These are phyloP conservation scores for Eurypyga helias DNA, from an alignment of 2,113 vertebrate genomes.

Conservation along the genomic window DNA sequence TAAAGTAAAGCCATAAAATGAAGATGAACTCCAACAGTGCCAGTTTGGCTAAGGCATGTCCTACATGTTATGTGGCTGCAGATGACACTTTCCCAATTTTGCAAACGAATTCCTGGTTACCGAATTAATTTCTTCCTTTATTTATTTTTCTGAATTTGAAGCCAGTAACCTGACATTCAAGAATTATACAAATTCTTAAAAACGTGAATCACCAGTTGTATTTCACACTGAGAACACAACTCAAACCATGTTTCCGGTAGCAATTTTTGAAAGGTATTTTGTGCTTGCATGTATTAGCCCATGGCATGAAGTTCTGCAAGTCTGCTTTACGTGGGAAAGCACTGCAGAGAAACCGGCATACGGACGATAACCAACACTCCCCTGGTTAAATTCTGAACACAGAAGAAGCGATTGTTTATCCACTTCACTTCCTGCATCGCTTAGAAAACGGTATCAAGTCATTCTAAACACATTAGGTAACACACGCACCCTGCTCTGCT, in stretches of 20 bases:
- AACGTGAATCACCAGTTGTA: neutral
- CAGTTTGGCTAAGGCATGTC: neutral
- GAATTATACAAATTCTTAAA: neutral
- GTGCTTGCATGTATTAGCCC: neutral
- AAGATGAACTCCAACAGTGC: neutral
- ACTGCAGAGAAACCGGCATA: neutral
- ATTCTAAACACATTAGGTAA: constrained; percentile 34
- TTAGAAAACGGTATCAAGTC: neutral
- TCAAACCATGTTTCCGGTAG: neutral
- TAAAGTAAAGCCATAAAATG: neutral
- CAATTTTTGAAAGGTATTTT: neutral
- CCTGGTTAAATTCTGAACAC: neutral
- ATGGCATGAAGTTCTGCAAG: neutral
- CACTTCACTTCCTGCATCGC: neutral
- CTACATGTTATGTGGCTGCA: neutral
- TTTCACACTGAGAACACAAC: neutral
- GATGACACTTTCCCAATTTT: neutral
- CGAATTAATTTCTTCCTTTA: neutral
- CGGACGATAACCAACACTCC: neutral
- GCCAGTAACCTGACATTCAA: neutral
- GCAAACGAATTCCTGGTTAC: neutral
- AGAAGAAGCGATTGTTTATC: neutral
- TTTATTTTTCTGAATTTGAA: neutral
- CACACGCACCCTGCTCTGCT: neutral
- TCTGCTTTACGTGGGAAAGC: neutral